Base-by-base conservation (phyloP, 2,888 invertebrate species). In the Andrena flavipes region DNA sequence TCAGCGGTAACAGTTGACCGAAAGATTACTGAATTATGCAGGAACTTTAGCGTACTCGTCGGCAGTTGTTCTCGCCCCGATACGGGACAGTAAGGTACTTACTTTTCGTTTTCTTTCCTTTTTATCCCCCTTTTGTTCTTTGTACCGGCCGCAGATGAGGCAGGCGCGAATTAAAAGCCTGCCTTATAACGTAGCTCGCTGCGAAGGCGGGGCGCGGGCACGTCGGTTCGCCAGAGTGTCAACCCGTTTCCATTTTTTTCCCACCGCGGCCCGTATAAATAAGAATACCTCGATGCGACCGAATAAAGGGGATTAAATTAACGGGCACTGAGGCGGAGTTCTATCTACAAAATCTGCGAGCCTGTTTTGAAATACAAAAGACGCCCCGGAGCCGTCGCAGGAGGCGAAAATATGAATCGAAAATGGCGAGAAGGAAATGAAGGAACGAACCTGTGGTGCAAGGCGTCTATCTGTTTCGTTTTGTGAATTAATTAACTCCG, bases 281-380 rank as follows among this genome's bases (percentile, higher is more conserved):
- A 76, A 67, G 70, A 62, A 51, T 77, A 65, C 29, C 26, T 26
- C 4, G 42, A 33, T 10, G 51, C 68, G 67, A 30, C 23, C 23
- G 54, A 63, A 33, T 60, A 71, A 74, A 70, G 35, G n/a, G 63
- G 73, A 83, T 74, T 70, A 82, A 73, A 72, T 79, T 60, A 79
- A 62, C 29, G 60, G 20, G n/a, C 7, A 42, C 8, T 42, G 42
- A 42, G 42, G 4, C 13, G 56, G n/a, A 8, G 48, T 20, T n/a
- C 2, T 3, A 33, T 42, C 69, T 64, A 29, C 2, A 33, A 35
- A 71, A 33, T 20, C 16, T 59, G 2, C 8, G 13, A 16, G 48
- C 7, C n/a, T 59, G 26, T 48, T 8, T 23, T 49, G 23, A 62
- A 20, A n/a, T 30, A 59, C 7, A 59, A 65, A 42, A 35, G 30